Evolutionary conservation across 2,797 vertebrate genomes (phyloP), one percentile per base, ranked within the genome.

Genomic region (Hippocampus kuda): DNA sequence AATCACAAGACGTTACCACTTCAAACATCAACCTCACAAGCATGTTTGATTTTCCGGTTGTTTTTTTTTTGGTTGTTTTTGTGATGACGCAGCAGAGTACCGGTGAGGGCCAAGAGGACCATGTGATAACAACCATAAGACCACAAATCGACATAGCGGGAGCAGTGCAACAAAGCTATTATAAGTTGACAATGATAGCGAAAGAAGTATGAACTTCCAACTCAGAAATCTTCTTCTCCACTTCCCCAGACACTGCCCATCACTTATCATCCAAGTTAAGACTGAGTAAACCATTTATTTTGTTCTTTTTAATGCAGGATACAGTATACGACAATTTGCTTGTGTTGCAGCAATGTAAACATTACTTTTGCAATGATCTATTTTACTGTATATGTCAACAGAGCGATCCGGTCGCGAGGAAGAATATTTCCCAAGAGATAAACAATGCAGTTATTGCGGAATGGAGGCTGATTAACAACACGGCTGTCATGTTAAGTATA

Each of bases 371-470:
- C 15, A 46, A 71, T 27, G 34, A 24, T n/a, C 34, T 16, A 60
- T 65, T 62, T 51, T 16, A 46, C 53, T 71, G 54, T 66, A 48
- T 3, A 59, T 54, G n/a, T 46, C 42, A 46, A n/a, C 13, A 26
- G n/a, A 41, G 38, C 38, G 24, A 67, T 62, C 34, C 67, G 5
- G 2, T 48, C 3, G 54, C 64, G 15, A 24, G 34, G 16, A 48
- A 41, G 54, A 24, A 27, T 46, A 51, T 51, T 51, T 22, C 18
- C 8, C 3, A 30, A 26, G n/a, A 49, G 38, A 26, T 66, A 62
- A 69, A 30, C 69, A 75, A 79, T 70, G n/a, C 34, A 51, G 54
- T 76, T 73, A 69, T 44, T 38, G 30, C 41, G 68, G 20, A 81
- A 73, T 16, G 2, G 20, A 20, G 34, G 49, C 4, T 22, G 18